phyloP scores from a whole-genome alignment of 1,140 invertebrate genomes.

The Mya arenaria region DNA sequence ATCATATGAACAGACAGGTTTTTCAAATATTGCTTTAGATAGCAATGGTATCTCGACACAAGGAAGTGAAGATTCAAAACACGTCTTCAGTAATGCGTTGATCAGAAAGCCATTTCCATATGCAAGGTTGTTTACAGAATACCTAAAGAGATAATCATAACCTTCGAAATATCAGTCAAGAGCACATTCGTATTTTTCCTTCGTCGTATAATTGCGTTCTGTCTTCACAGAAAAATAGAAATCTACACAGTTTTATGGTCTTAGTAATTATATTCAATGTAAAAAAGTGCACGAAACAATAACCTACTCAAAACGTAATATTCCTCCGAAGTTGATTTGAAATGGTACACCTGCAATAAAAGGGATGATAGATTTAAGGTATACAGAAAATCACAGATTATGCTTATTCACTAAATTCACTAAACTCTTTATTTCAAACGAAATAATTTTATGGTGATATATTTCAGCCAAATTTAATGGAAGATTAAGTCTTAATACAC shows the following conservation, averaged over 20 bases:
- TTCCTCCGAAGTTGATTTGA: constrained; percentile 23
- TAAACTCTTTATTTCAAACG: neutral
- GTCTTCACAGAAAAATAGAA: neutral
- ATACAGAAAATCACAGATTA: neutral
- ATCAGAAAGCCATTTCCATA: too few species aligned
- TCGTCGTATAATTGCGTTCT: neutral
- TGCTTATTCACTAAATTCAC: neutral
- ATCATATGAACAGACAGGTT: neutral
- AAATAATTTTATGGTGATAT: neutral
- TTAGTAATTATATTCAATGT: neutral
- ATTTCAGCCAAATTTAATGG: too few species aligned
- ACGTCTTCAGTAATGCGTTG: too few species aligned
- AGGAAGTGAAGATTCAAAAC: too few species aligned
- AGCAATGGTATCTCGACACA: neutral
- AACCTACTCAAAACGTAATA: constrained; percentile 24
- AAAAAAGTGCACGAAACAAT: neutral
- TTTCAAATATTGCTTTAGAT: neutral
- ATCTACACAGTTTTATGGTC: too few species aligned
- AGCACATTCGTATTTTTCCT: neutral
- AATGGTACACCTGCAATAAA: neutral
- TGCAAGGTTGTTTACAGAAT: too few species aligned
- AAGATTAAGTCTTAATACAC: too few species aligned
- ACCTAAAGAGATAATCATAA: neutral
- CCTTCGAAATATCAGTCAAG: constrained; percentile 5
- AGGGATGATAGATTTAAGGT: neutral